phyloP scores from a whole-genome alignment of 2,113 vertebrate genomes.

The Microcebus ravelobensis region DNA sequence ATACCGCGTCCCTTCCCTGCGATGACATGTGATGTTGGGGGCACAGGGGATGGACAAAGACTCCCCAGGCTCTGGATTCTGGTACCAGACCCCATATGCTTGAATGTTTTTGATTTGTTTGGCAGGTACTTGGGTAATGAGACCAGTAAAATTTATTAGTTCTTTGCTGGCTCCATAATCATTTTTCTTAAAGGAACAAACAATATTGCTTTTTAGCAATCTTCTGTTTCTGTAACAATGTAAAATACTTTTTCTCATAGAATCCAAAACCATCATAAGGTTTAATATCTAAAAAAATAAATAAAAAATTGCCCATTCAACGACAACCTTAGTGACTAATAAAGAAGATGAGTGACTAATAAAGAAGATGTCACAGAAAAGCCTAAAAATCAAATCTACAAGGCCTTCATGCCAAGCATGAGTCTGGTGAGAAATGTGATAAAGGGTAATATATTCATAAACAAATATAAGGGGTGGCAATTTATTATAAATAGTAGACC shows the following conservation, averaged over 20 bases:
- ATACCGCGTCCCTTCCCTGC: background rate
- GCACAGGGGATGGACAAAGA: background rate
- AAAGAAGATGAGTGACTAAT: constrained; percentile 19
- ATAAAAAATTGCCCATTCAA: constrained; percentile 52
- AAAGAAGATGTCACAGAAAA: constrained; percentile 55
- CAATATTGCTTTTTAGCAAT: background rate
- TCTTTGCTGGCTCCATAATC: background rate
- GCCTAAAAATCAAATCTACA: constrained; percentile 13
- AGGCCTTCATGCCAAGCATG: constrained; percentile 46
- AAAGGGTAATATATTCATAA: constrained; percentile 60
- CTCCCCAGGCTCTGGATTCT: background rate
- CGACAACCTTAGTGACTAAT: constrained; percentile 23
- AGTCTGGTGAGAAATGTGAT: constrained; percentile 44
- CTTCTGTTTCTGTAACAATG: constrained; percentile 32
- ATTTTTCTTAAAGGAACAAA: constrained; percentile 37
- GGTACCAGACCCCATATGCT: background rate
- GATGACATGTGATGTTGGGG: too few relatives aligned
- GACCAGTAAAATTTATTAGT: background rate
- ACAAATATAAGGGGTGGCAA: background rate
- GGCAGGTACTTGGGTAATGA: background rate
- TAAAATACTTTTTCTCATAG: constrained; percentile 21
- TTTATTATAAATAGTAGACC: constrained; percentile 7
- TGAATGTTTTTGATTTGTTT: background rate
- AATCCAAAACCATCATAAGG: constrained; percentile 23
- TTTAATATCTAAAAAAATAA: background rate